phyloP scores from a whole-genome alignment of 2,113 vertebrate species.

The Zosterops lateralis region DNA sequence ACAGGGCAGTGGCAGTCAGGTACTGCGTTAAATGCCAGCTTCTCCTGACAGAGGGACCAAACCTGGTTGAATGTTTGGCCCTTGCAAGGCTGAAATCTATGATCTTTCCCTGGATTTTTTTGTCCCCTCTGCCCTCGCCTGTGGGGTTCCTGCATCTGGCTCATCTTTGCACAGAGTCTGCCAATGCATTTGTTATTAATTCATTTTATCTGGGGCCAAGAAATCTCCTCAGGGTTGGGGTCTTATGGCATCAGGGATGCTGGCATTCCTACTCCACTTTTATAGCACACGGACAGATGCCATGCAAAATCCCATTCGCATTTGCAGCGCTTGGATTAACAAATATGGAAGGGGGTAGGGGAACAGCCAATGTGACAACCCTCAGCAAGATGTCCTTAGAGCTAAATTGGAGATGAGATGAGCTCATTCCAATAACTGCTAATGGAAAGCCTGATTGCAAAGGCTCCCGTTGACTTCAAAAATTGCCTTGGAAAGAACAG shows the following conservation, averaged over 20 bases:
- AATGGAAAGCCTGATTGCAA: conserved; percentile 35
- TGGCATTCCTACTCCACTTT: background rate
- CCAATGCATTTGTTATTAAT: background rate
- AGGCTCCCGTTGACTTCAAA: background rate
- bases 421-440: conserved; percentile 45
- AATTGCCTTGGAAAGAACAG: background rate
- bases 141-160: background rate
- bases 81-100: background rate
- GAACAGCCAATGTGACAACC: background rate
- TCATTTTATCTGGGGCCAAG: background rate
- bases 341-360: conserved; percentile 41
- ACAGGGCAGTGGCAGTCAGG: background rate
- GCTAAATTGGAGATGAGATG: conserved; percentile 37
- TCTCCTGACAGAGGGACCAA: background rate
- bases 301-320: background rate
- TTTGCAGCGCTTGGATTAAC: conserved; percentile 18
- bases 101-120: background rate
- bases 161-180: background rate
- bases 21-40: background rate
- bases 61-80: background rate
- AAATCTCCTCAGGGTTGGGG: background rate
- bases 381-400: conserved; percentile 23
- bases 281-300: background rate
- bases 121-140: background rate
- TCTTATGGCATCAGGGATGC: background rate